Base-by-base conservation (phyloP, 2,888 invertebrate species). In the Fabriciana adippe region DNA sequence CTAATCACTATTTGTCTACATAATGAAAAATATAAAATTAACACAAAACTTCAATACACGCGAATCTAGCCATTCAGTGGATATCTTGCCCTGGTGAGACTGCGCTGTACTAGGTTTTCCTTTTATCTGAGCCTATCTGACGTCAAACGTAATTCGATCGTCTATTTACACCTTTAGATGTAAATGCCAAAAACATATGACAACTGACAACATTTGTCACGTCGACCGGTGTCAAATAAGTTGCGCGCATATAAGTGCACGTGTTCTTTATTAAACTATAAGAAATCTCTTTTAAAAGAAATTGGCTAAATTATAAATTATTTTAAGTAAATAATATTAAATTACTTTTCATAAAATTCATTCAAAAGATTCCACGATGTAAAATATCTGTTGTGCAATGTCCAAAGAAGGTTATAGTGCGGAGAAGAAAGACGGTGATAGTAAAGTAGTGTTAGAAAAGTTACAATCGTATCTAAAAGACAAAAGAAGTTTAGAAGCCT, bases 391-490 rank as follows among this genome's bases (percentile, higher is more conserved):
- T 54, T 70, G 74, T 85, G 87, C 82, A 66, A 92, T 92, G 92
- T 90, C 92, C 78, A 91, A 88, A 85, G 92, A 92, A 87, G 91
- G 91, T 90, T 91, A 91, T 89, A 87, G 81, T 82, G 80, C 87
- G 69, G 92, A 92, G 76, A 90, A 89, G 77, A 93, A 89, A 84
- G 92, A 92, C 81, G 83, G 87, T 72, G 92, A 93, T 75, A 92
- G 83, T 75, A 93, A 93, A 87, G 86, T 89, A 26, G 93, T 93
- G 65, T 80, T 93, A 70, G 93, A 93, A 74, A 87, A 87, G 82
- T 82, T 93, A 69, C 93, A 93, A 71, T 83, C 87, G 4, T 93
- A 88, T 79, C 76, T 93, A 54, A 93, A 93, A 82, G 93, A 93
- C 76, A 93, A 92, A 75, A 87, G 81, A 68, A 89, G 82, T 56